Percentiles rank a stretch among this genome's conserved stretches.
These are phyloP conservation scores for Lasioglossum albipes DNA, from an alignment of 1,140 invertebrate species.

Conservation along the genomic window DNA sequence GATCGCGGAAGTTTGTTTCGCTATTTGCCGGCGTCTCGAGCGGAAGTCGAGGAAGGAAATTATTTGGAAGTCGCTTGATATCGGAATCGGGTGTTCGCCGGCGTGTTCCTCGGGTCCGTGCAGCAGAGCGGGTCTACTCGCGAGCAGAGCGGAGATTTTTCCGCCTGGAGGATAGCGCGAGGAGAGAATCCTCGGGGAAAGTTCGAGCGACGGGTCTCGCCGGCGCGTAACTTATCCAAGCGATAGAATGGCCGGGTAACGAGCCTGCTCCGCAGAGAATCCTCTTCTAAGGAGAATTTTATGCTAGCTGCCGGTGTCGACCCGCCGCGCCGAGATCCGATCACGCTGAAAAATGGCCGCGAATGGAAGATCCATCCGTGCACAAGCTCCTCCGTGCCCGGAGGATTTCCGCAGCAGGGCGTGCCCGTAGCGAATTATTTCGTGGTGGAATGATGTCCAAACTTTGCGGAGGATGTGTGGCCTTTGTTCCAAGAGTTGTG, in stretches of 20 bases:
- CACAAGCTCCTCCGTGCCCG: not conserved
- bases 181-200: slow-evolving; percentile 30
- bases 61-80: slow-evolving; percentile 65
- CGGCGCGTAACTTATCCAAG: slow-evolving; percentile 45
- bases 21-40: slow-evolving; percentile 52
- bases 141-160: not conserved
- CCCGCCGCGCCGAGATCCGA: not conserved
- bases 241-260: slow-evolving; percentile 47
- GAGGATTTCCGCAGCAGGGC: no score
- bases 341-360: not conserved
- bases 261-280: slow-evolving; percentile 37
- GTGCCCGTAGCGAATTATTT: not conserved
- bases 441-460: not conserved
- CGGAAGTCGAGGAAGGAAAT: slow-evolving; percentile 56
- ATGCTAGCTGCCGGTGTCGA: not conserved
- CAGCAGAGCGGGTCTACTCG: not conserved
- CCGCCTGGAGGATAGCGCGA: no score
- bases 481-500: not conserved
- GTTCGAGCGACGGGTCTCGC: slow-evolving; percentile 43
- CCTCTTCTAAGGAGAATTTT: slow-evolving; percentile 5
- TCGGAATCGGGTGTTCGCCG: slow-evolving; percentile 50
- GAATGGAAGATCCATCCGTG: not conserved
- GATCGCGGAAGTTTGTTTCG: slow-evolving; percentile 65
- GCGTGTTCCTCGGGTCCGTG: not conserved
- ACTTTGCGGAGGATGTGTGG: not conserved